A percentile compares a stretch with the other conserved stretches of the same genome.
Evolutionary conservation across 2,888 invertebrate genomes (phyloP).

Genomic region (Platycheirus albimanus): DNA sequence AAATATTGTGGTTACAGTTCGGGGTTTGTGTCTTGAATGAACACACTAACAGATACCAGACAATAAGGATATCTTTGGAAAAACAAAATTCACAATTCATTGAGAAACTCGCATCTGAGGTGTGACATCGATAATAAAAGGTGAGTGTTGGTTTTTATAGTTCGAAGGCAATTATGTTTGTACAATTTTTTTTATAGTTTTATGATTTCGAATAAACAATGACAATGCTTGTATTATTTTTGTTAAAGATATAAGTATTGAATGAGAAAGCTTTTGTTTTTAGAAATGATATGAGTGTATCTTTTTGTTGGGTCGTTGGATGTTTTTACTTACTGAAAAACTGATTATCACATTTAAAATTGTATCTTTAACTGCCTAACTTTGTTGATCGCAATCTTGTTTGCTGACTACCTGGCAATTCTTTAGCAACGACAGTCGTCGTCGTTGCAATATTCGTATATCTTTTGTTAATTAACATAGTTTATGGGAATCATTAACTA

Average conservation of each 20-base stretch:
- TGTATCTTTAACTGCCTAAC: background rate
- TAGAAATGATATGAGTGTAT: too few species aligned
- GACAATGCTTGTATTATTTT: too few species aligned
- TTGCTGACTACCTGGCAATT: background rate
- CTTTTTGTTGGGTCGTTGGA: too few species aligned
- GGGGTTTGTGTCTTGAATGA: conserved; percentile 23
- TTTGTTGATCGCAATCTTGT: background rate
- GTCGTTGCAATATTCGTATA: background rate
- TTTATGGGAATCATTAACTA: conserved; percentile 14
- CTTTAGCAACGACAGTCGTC: background rate
- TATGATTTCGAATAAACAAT: too few species aligned
- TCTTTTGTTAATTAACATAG: conserved; percentile 18
- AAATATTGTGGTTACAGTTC: conserved; percentile 41
- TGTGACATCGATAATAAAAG: conserved; percentile 72
- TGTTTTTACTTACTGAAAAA: too few species aligned
- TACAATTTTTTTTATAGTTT: too few species aligned
- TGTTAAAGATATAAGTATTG: too few species aligned
- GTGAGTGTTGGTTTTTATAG: conserved; percentile 34
- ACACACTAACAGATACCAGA: background rate
- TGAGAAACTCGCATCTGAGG: conserved; percentile 64
- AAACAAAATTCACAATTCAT: conserved; percentile 52
- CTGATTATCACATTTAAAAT: conserved; percentile 13
- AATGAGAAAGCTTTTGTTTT: background rate
- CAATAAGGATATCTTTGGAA: conserved; percentile 27
- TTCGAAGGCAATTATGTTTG: background rate